Conservation (phyloP, 2,113 vertebrate genomes). For the Chitala chitala region DNA sequence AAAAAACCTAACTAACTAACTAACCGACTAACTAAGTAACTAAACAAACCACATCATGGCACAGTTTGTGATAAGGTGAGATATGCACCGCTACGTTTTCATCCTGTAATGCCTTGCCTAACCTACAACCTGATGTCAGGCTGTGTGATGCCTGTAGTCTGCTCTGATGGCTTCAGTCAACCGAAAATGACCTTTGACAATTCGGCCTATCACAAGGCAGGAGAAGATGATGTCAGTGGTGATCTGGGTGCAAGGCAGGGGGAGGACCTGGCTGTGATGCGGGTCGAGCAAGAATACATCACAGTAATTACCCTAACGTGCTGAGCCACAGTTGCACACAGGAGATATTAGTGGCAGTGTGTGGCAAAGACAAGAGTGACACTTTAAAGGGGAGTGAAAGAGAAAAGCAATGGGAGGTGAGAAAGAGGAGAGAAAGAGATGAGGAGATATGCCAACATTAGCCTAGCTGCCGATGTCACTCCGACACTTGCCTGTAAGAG, state of each 20-base stretch:
- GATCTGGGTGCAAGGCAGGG: background rate
- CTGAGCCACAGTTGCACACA: background rate
- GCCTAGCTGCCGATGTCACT: too few relatives aligned
- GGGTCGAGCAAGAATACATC: background rate
- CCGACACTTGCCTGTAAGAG: too few relatives aligned
- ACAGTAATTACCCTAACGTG: conserved; percentile 2
- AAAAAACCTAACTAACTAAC: too few relatives aligned
- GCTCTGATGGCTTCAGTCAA: background rate
- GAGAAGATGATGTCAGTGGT: background rate
- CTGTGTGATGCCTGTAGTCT: too few relatives aligned
- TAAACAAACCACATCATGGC: too few relatives aligned
- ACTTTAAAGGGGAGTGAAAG: background rate
- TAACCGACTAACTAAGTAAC: too few relatives aligned
- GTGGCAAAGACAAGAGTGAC: background rate
- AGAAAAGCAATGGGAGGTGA: background rate
- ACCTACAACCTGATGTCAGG: background rate
- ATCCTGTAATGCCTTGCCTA: too few relatives aligned
- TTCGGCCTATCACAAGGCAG: too few relatives aligned
- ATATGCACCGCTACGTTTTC: too few relatives aligned
- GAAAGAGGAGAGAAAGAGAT: background rate
- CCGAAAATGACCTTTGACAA: too few relatives aligned
- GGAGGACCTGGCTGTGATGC: background rate
- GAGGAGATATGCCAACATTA: conserved; percentile 3
- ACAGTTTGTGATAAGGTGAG: too few relatives aligned
- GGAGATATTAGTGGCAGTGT: background rate